Evolutionary conservation across 2,113 vertebrate genomes (phyloP).

Genomic region (Sclerurus mexicanus): DNA sequence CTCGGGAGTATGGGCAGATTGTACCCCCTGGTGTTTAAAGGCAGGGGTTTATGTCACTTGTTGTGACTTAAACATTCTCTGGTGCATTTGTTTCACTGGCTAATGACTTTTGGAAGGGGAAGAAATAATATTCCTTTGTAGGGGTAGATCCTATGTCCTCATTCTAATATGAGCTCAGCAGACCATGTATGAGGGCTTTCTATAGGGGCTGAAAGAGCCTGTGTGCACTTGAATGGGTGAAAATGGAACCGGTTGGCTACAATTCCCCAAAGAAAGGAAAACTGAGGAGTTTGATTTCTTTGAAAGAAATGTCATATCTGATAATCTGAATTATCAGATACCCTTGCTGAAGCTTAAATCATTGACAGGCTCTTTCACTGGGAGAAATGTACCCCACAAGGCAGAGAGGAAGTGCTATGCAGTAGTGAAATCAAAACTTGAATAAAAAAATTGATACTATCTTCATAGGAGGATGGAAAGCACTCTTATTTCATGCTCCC

Average conservation of each 20-base stretch:
- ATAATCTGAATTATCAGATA: not conserved
- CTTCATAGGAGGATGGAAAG: not conserved
- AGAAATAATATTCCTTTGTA: not conserved
- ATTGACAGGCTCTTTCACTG: not conserved
- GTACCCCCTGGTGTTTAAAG: not conserved
- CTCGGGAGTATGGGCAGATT: not conserved
- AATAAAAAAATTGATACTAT: not conserved
- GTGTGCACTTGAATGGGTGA: not conserved
- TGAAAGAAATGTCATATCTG: not conserved
- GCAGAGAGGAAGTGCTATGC: not conserved
- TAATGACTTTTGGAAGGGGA: not conserved
- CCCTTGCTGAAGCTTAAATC: not conserved
- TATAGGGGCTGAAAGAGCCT: not conserved
- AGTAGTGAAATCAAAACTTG: not conserved
- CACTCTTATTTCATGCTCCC: not conserved
- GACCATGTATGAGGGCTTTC: not conserved
- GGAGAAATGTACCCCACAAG: not conserved
- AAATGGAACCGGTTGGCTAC: not conserved
- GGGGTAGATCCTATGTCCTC: not conserved
- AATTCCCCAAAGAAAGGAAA: not conserved
- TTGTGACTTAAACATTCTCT: rapidly evolving
- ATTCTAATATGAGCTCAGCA: not conserved
- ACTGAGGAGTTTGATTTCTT: not conserved
- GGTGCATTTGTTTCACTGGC: not conserved
- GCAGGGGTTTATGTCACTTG: not conserved